These are phyloP conservation scores for Charaxes varanes DNA, from an alignment of 1,140 invertebrate species.

Conservation along the genomic window DNA sequence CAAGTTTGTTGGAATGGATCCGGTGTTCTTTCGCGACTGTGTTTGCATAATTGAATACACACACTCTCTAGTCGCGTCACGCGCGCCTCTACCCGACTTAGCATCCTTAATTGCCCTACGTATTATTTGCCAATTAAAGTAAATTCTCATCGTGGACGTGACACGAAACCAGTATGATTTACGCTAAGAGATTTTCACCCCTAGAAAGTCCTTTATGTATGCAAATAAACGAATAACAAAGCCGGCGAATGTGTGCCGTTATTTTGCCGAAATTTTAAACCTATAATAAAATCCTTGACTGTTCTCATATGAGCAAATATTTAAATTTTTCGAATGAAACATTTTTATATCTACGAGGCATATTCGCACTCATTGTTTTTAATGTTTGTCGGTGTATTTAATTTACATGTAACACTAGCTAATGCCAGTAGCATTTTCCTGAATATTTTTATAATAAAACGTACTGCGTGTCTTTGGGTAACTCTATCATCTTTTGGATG, in stretches of 20 bases:
- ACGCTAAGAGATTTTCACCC: slow-evolving; percentile 43
- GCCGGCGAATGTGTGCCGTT: slow-evolving; percentile 14
- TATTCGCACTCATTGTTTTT: too few relatives aligned
- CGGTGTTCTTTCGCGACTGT: slow-evolving; percentile 54
- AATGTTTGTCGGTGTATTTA: too few relatives aligned
- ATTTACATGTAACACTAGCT: too few relatives aligned
- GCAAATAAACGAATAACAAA: slow-evolving; percentile 33
- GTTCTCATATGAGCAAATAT: background rate
- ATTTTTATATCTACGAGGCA: too few relatives aligned
- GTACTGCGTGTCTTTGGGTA: too few relatives aligned
- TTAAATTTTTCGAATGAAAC: slow-evolving; percentile 2
- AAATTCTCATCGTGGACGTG: slow-evolving; percentile 71
- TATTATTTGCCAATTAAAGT: slow-evolving; percentile 75
- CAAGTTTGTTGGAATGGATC: slow-evolving; percentile 24
- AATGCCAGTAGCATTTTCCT: too few relatives aligned
- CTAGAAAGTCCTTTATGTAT: slow-evolving; percentile 35
- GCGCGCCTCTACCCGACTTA: slow-evolving; percentile 66
- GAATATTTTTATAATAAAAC: too few relatives aligned
- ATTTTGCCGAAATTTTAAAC: slow-evolving; percentile 17
- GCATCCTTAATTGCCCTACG: slow-evolving; percentile 73
- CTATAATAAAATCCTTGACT: slow-evolving; percentile 8
- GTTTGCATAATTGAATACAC: slow-evolving; percentile 72
- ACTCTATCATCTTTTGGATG: too few relatives aligned
- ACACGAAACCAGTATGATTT: slow-evolving; percentile 63
- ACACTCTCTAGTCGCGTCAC: slow-evolving; percentile 63